phyloP scores from a whole-genome alignment of 2,888 invertebrate species.

The Sinhomidia bicolor region DNA sequence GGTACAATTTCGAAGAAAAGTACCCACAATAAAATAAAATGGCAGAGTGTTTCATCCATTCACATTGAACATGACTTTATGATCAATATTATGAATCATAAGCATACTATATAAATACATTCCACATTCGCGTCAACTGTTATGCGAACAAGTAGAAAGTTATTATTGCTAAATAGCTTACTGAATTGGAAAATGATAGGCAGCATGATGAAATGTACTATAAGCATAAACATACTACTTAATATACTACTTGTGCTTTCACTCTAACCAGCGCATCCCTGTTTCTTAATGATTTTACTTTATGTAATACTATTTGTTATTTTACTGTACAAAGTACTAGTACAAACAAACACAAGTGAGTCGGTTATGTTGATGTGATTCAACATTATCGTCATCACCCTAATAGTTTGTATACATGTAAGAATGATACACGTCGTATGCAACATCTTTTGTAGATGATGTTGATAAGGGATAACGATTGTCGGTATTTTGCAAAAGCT shows the following conservation, averaged over 20 bases:
- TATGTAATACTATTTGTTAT: too few species aligned
- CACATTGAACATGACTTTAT: too few species aligned
- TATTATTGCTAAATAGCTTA: not conserved
- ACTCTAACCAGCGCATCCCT: not conserved
- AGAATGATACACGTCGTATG: not conserved
- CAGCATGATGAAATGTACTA: not conserved
- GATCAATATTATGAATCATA: too few species aligned
- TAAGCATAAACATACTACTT: not conserved
- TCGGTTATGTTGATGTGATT: not conserved
- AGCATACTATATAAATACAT: not conserved
- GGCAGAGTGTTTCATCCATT: too few species aligned
- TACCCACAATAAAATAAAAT: too few species aligned
- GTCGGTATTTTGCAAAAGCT: not conserved
- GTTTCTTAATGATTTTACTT: not conserved
- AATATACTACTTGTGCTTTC: not conserved
- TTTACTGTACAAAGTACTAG: too few species aligned
- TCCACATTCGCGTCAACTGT: not conserved
- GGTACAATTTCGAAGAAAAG: too few species aligned
- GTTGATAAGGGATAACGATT: not conserved
- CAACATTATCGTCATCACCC: too few species aligned
- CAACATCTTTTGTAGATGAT: not conserved
- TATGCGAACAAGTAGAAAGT: not conserved
- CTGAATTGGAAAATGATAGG: not conserved
- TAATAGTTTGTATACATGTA: too few species aligned
- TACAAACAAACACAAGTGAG: not conserved